Evolutionary conservation across 2,797 vertebrate genomes (phyloP).

Genomic region (Chelonia mydas): DNA sequence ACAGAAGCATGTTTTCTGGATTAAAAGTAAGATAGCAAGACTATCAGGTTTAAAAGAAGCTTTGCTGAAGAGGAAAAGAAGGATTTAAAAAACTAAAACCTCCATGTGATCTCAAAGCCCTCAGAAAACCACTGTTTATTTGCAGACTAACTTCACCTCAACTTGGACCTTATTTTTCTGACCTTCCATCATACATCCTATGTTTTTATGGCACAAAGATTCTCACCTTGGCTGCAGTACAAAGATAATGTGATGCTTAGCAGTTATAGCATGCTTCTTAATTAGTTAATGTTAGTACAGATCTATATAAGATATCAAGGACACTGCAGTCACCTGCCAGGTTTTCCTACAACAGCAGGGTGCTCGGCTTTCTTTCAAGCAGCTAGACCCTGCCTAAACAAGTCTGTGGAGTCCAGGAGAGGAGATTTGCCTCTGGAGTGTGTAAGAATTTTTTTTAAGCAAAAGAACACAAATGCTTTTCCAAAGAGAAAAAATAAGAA

Average conservation of each 20-base stretch:
- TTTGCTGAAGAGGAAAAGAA: background rate
- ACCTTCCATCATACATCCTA: background rate
- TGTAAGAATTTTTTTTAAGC: background rate
- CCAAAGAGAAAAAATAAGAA: background rate
- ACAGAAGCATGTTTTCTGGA: background rate
- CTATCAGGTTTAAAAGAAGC: background rate
- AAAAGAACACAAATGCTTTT: background rate
- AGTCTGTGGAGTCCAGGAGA: background rate
- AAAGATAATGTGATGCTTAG: background rate
- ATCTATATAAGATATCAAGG: background rate
- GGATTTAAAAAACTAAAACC: background rate
- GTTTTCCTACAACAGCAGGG: background rate
- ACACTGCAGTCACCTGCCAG: background rate
- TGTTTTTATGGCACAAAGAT: no score
- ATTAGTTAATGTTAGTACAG: no score
- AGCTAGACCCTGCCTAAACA: background rate
- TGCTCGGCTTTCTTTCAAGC: background rate
- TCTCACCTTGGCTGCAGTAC: background rate
- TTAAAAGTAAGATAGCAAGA: background rate
- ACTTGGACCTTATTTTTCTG: background rate
- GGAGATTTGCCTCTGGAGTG: background rate
- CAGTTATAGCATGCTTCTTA: background rate
- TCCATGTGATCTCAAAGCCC: background rate
- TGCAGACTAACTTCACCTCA: background rate
- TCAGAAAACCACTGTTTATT: background rate